These are phyloP conservation scores for Gobiocypris rarus DNA, from an alignment of 2,113 vertebrate genomes.

Conservation along the genomic window DNA sequence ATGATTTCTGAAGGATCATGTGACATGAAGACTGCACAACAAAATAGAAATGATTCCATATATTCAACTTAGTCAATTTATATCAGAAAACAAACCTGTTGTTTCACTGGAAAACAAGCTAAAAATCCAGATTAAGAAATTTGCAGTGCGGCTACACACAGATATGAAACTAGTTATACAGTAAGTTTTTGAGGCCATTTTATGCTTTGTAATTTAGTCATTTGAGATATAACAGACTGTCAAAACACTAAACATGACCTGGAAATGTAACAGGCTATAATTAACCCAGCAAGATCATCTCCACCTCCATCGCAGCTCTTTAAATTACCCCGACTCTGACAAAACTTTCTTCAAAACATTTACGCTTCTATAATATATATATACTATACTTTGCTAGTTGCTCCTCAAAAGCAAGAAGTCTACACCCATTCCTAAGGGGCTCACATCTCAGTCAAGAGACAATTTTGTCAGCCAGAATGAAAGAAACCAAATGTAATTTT, in stretches of 20 bases:
- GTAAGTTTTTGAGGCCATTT: neutral
- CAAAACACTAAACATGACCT: conserved; percentile 36
- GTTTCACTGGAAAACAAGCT: neutral
- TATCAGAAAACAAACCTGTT: neutral
- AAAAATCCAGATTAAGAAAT: neutral
- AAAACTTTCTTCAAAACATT: conserved; percentile 26
- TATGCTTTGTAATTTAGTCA: neutral
- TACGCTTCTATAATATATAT: neutral
- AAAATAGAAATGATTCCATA: neutral
- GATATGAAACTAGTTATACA: neutral
- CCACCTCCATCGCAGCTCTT: conserved; percentile 33
- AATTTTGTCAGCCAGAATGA: conserved; percentile 43
- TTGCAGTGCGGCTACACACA: neutral
- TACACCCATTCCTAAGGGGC: neutral
- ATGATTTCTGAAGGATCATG: neutral
- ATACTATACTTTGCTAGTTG: neutral
- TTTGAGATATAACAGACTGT: conserved; percentile 11
- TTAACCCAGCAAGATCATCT: conserved; percentile 35
- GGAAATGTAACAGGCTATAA: conserved; percentile 45
- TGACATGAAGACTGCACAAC: neutral
- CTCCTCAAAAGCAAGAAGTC: neutral
- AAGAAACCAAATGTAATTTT: conserved; percentile 50
- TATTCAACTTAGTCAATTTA: neutral
- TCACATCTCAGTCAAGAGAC: conserved; percentile 26
- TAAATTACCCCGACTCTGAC: conserved; percentile 25